Evolutionary conservation across 2,797 vertebrate species (phyloP).

Genomic region (Tokudaia tokunoshimensis): DNA sequence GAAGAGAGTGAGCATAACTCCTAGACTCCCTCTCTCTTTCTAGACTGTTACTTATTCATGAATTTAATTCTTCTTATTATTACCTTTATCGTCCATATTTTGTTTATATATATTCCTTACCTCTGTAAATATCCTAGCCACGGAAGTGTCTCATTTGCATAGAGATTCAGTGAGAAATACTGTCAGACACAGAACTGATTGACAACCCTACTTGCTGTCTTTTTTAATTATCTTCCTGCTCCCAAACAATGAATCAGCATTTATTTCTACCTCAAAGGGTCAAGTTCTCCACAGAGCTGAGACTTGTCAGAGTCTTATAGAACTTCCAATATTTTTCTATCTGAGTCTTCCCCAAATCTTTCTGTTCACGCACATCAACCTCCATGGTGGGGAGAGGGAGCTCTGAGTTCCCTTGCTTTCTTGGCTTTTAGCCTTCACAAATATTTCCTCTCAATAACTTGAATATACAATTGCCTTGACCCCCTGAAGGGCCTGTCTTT

Average conservation of each 20-base stretch:
- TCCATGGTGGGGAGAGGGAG: neutral
- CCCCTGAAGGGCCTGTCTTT: neutral
- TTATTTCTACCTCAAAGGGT: neutral
- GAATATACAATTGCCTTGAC: neutral
- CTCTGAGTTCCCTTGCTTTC: neutral
- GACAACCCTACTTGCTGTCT: neutral
- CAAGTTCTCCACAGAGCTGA: neutral
- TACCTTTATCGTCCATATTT: neutral
- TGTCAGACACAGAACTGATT: neutral
- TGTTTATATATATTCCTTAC: neutral
- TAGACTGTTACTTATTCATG: neutral
- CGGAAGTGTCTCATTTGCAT: neutral
- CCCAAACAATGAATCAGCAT: neutral
- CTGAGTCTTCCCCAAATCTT: neutral
- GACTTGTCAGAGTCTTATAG: neutral
- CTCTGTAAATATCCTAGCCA: neutral
- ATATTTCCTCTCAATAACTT: neutral
- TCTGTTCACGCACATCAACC: neutral
- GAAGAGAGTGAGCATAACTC: neutral
- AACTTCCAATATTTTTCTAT: neutral
- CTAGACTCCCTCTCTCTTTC: neutral
- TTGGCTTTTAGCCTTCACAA: neutral
- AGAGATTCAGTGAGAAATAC: neutral
- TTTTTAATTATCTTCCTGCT: neutral
- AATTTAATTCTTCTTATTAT: neutral